Base-by-base conservation (phyloP, 2,113 vertebrate genomes). In the Hemibagrus wyckioides region DNA sequence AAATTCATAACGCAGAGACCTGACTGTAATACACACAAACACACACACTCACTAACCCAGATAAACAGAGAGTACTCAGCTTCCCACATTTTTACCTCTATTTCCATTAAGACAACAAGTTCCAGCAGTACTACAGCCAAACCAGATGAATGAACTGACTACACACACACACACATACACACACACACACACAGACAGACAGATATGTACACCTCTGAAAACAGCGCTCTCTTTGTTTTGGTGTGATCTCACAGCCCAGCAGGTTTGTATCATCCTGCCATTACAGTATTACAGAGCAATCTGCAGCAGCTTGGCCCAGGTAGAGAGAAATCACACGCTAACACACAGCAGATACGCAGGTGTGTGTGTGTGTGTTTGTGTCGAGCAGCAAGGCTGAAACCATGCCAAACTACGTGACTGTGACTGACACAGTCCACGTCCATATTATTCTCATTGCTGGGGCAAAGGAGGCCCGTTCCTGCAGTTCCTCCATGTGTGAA, bases 241-340 rank as follows among this genome's bases (percentile, higher is more conserved):
- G 23, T 67, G 83, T 89, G 88, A 89, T 87, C 82, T 89, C 82
- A 87, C 80, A 50, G 73, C 67, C 89, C 89, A 89, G 83, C 86
- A 87, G 89, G 86, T 81, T 89, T 48, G 52, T 87, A 83, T 89
- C 86, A 86, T 85, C 86, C 83, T 76, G 56, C 56, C 50, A 69
- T 48, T 85, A 85, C 56, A 67, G 41, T 83, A 81, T 89, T 87
- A 84, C 82, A 54, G 56, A 54, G 84, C 79, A 75, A 89, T 79
- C 82, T 89, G 73, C 88, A 82, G 28, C 50, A 71, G 39, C 80
- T 59, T 80, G 82, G 80, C 82, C 73, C 65, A 84, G 85, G 65
- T 81, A 89, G 80, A 89, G 44, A 86, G 76, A 57, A 36, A 7
- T 61, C 50, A 6, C n/a, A 30, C 77, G 33, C 76, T 56, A 82